phyloP scores from a whole-genome alignment of 2,113 vertebrate genomes.

The Epinephelus moara region DNA sequence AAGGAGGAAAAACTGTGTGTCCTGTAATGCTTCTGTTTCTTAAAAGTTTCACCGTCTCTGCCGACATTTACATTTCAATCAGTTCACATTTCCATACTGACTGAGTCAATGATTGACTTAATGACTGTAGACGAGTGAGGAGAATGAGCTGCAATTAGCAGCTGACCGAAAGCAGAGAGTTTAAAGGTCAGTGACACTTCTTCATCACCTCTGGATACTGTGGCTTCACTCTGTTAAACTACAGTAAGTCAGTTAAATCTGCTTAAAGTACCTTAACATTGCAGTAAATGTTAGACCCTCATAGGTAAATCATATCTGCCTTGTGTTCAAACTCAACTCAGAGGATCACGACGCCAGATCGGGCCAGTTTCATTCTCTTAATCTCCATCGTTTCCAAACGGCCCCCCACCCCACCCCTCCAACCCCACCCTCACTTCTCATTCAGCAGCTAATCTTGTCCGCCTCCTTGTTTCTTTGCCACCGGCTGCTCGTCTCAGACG shows the following conservation, averaged over 20 bases:
- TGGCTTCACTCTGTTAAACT: background rate
- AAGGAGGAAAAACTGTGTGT: background rate
- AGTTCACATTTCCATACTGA: slow-evolving; percentile 24
- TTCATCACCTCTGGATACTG: background rate
- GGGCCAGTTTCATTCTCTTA: background rate
- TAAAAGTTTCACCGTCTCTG: too few species aligned
- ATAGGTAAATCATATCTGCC: background rate
- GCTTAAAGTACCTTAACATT: background rate
- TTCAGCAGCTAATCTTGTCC: slow-evolving; percentile 57
- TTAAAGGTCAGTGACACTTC: slow-evolving; percentile 12
- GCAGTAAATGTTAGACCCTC: background rate
- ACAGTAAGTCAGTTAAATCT: background rate
- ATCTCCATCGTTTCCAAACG: background rate
- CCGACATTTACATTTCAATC: slow-evolving; percentile 17
- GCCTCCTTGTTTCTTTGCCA: slow-evolving; percentile 50
- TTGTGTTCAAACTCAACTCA: background rate
- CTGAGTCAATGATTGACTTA: slow-evolving; percentile 13
- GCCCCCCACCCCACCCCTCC: background rate
- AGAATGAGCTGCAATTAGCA: slow-evolving; percentile 27
- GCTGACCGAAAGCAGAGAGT: background rate
- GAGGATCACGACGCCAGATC: background rate
- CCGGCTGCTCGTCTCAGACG: slow-evolving; percentile 69
- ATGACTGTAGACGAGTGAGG: slow-evolving; percentile 16
- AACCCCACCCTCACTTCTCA: slow-evolving; percentile 17
- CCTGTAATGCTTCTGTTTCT: background rate